A percentile compares a stretch with the other conserved stretches of the same genome.
phyloP scores from a whole-genome alignment of 2,888 invertebrate genomes.

The Dichetophora obliterata region DNA sequence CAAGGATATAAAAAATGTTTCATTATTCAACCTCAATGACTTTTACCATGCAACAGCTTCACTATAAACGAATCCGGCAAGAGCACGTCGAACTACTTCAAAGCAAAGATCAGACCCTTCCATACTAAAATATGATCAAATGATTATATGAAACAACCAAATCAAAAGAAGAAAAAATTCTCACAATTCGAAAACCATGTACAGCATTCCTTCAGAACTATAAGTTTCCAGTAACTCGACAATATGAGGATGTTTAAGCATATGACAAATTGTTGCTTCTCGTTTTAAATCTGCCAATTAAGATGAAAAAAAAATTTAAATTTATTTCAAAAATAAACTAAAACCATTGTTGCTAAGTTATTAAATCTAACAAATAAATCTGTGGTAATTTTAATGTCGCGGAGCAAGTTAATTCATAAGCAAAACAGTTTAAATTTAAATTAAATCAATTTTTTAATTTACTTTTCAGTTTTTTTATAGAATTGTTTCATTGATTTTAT shows the following conservation, averaged over 20 bases:
- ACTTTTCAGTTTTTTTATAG: no score
- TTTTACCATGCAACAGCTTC: conserved; percentile 97
- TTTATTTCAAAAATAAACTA: conserved; percentile 31
- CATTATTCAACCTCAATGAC: background rate
- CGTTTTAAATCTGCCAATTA: conserved; percentile 90
- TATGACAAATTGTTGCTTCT: conserved; percentile 98
- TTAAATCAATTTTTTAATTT: no score
- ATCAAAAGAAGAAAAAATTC: conserved; percentile 69
- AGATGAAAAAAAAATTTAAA: conserved; percentile 42
- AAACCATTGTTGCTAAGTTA: no score
- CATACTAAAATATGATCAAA: conserved; percentile 79
- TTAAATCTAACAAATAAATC: no score
- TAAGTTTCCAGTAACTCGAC: conserved; percentile 98
- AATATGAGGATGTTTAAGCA: conserved; percentile 98
- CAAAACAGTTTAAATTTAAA: no score
- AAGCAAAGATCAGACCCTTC: conserved; percentile 98
- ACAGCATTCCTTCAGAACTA: conserved; percentile 98
- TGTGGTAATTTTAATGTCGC: no score
- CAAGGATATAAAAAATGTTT: background rate
- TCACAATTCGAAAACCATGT: conserved; percentile 99
- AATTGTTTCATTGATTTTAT: no score
- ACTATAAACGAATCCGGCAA: conserved; percentile 98
- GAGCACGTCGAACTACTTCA: conserved; percentile 96
- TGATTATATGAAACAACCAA: conserved; percentile 32
- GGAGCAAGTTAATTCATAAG: no score